A percentile compares a stretch with the other conserved stretches of the same genome.
These are phyloP conservation scores for Drosophila nr. medialis DNA, from an alignment of 2,888 invertebrate genomes.

Conservation along the genomic window DNA sequence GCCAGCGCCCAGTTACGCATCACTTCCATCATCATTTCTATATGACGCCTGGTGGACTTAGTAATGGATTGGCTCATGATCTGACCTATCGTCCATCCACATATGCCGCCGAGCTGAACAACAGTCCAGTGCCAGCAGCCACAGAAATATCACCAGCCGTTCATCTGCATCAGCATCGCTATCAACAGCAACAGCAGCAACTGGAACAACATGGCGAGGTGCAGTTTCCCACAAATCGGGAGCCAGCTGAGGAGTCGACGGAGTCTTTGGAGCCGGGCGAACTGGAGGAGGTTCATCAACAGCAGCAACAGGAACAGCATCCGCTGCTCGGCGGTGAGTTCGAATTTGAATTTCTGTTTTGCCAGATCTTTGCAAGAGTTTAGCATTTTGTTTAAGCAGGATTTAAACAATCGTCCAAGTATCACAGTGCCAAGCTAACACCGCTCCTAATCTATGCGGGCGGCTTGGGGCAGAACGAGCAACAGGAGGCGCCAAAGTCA, in stretches of 20 bases:
- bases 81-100: conserved; percentile 32
- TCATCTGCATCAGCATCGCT: conserved; percentile 7
- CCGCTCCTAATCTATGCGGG: conserved; percentile 74
- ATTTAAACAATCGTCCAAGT: conserved; percentile 45
- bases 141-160: conserved; percentile 2
- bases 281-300: conserved; percentile 15
- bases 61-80: conserved; percentile 13
- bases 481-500: conserved; percentile 56
- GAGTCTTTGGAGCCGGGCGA: conserved; percentile 56
- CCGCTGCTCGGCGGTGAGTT: conserved; percentile 3
- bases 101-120: conserved; percentile 18
- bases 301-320: conserved; percentile 52
- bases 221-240: conserved; percentile 42
- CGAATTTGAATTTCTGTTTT: background rate
- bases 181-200: background rate
- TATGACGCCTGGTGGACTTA: conserved; percentile 63
- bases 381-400: conserved; percentile 1
- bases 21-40: conserved; percentile 85
- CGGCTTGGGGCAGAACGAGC: conserved; percentile 34
- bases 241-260: conserved; percentile 37
- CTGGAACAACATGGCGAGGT: conserved; percentile 7
- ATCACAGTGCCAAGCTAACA: conserved; percentile 59
- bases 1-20: conserved; percentile 72
- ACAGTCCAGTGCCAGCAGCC: conserved; percentile 1
- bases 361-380: background rate